phyloP scores from a whole-genome alignment of 2,797 vertebrate genomes.

The Gymnopithys bicolor region DNA sequence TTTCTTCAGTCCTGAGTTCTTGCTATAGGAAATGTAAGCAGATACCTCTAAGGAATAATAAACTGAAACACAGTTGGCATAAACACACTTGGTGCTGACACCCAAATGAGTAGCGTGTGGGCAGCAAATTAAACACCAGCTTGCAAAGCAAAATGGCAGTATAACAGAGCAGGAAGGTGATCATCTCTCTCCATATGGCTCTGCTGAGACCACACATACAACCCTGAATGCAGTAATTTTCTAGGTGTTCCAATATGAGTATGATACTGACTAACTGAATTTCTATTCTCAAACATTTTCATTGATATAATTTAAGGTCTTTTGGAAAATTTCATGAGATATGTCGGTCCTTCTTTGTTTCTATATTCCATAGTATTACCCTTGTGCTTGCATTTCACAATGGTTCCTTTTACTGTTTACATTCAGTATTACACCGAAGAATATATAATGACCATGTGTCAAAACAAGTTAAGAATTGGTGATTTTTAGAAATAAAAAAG shows the following conservation, averaged over 20 bases:
- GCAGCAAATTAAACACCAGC: conserved; percentile 65
- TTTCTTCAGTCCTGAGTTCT: not conserved
- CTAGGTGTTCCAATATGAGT: not conserved
- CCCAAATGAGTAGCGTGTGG: conserved; percentile 45
- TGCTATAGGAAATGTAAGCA: not conserved
- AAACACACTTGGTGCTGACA: conserved; percentile 53
- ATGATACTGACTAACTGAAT: not conserved
- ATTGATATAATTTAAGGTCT: not conserved
- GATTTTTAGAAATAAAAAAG: not conserved
- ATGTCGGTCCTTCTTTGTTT: not conserved
- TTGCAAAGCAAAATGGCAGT: conserved; percentile 58
- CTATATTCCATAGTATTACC: not conserved
- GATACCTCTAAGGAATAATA: conserved; percentile 29
- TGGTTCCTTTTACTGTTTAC: not conserved
- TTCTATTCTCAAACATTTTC: not conserved
- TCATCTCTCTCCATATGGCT: conserved; percentile 58
- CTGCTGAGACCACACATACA: not conserved
- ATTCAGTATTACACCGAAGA: not conserved
- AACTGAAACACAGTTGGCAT: conserved; percentile 47
- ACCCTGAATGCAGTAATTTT: not conserved
- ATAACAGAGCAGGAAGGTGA: conserved; percentile 59
- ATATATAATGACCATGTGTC: not conserved
- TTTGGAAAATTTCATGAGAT: not conserved
- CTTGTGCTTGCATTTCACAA: not conserved
- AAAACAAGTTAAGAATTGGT: not conserved